These are phyloP conservation scores for Thunnus albacares DNA, from an alignment of 2,797 vertebrate genomes.

Conservation along the genomic window DNA sequence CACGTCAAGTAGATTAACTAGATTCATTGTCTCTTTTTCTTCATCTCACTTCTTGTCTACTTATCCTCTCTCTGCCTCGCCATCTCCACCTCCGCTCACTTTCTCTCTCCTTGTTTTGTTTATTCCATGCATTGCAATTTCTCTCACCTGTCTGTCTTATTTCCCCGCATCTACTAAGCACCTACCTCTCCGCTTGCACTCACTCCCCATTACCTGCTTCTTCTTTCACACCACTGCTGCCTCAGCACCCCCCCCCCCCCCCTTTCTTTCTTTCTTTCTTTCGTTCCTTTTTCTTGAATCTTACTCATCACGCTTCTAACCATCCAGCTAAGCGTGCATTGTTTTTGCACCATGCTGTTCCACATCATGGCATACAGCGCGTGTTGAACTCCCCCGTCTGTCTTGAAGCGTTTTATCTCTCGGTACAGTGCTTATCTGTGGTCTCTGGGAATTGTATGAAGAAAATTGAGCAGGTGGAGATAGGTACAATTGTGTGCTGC, in stretches of 20 bases:
- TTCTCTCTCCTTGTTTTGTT: slow-evolving; percentile 33
- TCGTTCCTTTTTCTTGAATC: slow-evolving; percentile 2
- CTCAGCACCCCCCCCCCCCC: neutral
- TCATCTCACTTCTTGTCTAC: slow-evolving; percentile 15
- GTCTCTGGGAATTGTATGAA: slow-evolving; percentile 46
- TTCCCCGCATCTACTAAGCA: neutral
- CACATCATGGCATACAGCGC: slow-evolving; percentile 9
- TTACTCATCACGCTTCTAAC: slow-evolving; percentile 15
- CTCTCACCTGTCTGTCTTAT: slow-evolving; percentile 24
- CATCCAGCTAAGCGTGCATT: slow-evolving; percentile 39
- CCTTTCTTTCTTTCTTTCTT: neutral
- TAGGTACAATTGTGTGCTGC: slow-evolving; percentile 9
- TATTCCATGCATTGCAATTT: slow-evolving; percentile 26
- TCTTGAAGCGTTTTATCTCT: slow-evolving; percentile 30
- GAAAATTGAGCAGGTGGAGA: slow-evolving; percentile 51
- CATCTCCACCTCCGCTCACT: slow-evolving; percentile 5
- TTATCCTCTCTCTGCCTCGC: slow-evolving; percentile 9
- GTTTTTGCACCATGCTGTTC: slow-evolving; percentile 51
- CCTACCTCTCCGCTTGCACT: slow-evolving; percentile 16
- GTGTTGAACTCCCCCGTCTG: slow-evolving; percentile 16
- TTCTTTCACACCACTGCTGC: slow-evolving; percentile 26
- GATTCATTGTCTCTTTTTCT: slow-evolving; percentile 31
- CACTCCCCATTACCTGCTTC: slow-evolving; percentile 26
- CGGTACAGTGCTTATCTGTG: slow-evolving; percentile 25
- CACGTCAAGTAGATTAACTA: slow-evolving; percentile 42